phyloP scores from a whole-genome alignment of 2,113 vertebrate genomes.

The Meriones unguiculatus region DNA sequence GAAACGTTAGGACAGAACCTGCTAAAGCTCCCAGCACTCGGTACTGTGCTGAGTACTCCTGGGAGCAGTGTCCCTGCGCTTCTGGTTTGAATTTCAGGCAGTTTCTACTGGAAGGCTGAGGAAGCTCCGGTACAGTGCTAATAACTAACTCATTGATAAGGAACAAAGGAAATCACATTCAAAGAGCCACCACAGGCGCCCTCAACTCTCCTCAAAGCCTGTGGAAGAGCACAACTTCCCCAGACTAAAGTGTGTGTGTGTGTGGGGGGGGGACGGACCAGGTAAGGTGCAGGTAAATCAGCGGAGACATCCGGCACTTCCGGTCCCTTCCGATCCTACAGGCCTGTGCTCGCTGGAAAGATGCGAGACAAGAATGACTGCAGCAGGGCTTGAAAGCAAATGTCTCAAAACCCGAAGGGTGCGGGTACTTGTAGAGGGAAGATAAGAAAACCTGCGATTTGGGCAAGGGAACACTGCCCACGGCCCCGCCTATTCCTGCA shows the following conservation, averaged over 20 bases:
- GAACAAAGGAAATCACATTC: not conserved
- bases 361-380: not conserved
- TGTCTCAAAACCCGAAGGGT: not conserved
- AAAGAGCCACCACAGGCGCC: rapidly evolving
- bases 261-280: not conserved
- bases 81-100: not conserved
- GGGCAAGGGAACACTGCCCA: not conserved
- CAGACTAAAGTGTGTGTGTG: not conserved
- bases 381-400: not conserved
- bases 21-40: not conserved
- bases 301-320: too few relatives aligned
- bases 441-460: not conserved
- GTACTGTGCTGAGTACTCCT: not conserved
- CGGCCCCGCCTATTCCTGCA: not conserved
- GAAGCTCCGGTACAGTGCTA: not conserved
- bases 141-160: not conserved
- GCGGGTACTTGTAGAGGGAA: not conserved
- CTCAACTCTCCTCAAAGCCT: not conserved
- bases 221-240: not conserved
- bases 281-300: not conserved
- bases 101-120: not conserved
- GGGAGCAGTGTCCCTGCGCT: not conserved
- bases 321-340: not conserved
- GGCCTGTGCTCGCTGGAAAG: not conserved
- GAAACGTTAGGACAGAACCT: not conserved